Base-by-base conservation (phyloP, 2,797 vertebrate genomes). In the Sciurus vulgaris region DNA sequence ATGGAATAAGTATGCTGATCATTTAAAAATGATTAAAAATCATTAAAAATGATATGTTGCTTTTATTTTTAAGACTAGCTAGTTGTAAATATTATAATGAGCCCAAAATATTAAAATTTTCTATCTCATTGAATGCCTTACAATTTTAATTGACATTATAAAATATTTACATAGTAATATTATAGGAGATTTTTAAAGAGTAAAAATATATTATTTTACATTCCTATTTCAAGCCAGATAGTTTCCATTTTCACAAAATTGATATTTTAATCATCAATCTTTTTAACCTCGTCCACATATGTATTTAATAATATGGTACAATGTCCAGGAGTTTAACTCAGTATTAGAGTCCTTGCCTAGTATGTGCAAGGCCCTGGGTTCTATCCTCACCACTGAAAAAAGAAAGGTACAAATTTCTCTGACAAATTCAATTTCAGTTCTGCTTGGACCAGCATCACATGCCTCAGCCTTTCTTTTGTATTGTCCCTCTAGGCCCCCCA, bases 151-250 rank as follows among this genome's bases (percentile, higher is more conserved):
- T 49, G 89, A 47, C 28, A 77, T 83, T 93, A 49, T 44, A 86
- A 70, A 61, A 54, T 38, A 74, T 54, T 94, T 82, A 28, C 28
- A 85, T 33, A 83, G 63, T 76, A 72, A 51, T 92, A 83, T 78
- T 88, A 88, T 73, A 38, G 65, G 79, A 89, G 28, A 94, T 49
- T 90, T 89, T 44, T 38, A 44, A 35, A 81, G 92, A 96, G 78
- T 82, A 93, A 96, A 96, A 93, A 61, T 33, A 90, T 78, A 7
- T 65, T 88, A 94, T 76, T 93, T 96, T 81, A 81, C 14, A 83
- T 1, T 54, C 12, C 30, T 93, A 2, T 79, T 91, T 78, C 63
- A 86, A 96, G 67, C 33, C n/a, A 92, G 24, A 51, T 30, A 38
- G 11, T 86, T 61, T 96, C 61, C 38, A 65, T 74, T 91, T 82